phyloP scores from a whole-genome alignment of 2,113 vertebrate genomes.

The Dinomys branickii region DNA sequence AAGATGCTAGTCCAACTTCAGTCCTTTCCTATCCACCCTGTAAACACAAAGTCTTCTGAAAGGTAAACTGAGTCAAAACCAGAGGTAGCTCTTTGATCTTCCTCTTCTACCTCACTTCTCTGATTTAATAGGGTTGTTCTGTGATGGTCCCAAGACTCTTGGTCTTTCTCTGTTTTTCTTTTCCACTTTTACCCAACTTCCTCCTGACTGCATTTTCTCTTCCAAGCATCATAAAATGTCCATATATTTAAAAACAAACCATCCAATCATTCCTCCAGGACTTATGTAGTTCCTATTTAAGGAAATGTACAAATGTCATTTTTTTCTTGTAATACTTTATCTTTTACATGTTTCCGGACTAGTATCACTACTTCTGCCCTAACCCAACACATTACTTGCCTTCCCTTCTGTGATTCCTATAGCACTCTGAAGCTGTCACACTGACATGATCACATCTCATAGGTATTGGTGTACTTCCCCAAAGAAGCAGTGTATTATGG shows the following conservation, averaged over 20 bases:
- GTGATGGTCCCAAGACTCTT: fast-evolving
- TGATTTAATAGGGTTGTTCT: background rate
- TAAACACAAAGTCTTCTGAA: background rate
- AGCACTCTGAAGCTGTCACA: background rate
- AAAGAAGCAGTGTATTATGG: background rate
- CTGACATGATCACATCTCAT: background rate
- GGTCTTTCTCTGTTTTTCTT: background rate
- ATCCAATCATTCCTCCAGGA: background rate
- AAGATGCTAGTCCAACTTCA: background rate
- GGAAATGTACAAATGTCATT: background rate
- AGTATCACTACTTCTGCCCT: too few species aligned
- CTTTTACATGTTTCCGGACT: background rate
- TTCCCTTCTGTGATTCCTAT: background rate
- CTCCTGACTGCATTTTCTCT: background rate
- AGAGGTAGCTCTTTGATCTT: background rate
- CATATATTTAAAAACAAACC: background rate
- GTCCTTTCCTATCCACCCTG: background rate
- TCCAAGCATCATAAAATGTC: background rate
- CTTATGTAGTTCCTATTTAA: background rate
- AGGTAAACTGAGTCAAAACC: background rate
- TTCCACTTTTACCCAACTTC: background rate
- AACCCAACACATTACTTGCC: background rate
- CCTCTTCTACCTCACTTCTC: background rate
- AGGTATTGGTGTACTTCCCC: background rate
- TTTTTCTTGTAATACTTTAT: background rate